A percentile compares a stretch with the other conserved stretches of the same genome.
Conservation (phyloP, 2,888 invertebrate species). For the Agrenia bidenticulata region DNA sequence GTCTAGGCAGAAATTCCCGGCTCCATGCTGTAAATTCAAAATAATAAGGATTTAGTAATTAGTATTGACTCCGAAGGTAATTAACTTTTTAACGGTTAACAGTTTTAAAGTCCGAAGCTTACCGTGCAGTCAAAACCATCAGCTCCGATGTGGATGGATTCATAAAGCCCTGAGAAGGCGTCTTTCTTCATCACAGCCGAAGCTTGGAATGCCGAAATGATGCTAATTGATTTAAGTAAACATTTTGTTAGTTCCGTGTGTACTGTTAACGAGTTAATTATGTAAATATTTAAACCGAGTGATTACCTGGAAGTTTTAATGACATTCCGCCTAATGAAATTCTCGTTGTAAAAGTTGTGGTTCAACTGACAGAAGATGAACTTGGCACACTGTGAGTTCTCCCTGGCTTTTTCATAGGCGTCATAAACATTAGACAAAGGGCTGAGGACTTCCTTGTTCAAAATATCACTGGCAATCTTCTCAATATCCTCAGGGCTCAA, state of each 20-base stretch:
- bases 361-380: constrained; percentile 51
- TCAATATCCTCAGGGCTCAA: constrained; percentile 48
- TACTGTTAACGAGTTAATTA: too few species aligned
- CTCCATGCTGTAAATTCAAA: constrained; percentile 25
- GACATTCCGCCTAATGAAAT: constrained; percentile 49
- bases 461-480: constrained; percentile 48
- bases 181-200: constrained; percentile 46
- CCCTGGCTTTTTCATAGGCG: constrained; percentile 42
- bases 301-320: constrained; percentile 43
- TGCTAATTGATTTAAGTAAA: constrained; percentile 27
- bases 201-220: constrained; percentile 51
- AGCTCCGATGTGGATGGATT: constrained; percentile 45
- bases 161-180: constrained; percentile 47
- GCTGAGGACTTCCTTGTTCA: constrained; percentile 49
- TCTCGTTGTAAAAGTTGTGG: constrained; percentile 47
- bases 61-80: neutral
- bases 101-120: constrained; percentile 14
- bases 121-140: constrained; percentile 51
- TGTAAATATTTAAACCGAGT: neutral
- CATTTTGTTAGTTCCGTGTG: too few species aligned
- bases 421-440: constrained; percentile 44
- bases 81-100: neutral
- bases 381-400: constrained; percentile 45
- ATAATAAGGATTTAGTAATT: too few species aligned
- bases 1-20: constrained; percentile 47